These are phyloP conservation scores for Cydia splendana DNA, from an alignment of 1,140 invertebrate genomes.

Conservation along the genomic window DNA sequence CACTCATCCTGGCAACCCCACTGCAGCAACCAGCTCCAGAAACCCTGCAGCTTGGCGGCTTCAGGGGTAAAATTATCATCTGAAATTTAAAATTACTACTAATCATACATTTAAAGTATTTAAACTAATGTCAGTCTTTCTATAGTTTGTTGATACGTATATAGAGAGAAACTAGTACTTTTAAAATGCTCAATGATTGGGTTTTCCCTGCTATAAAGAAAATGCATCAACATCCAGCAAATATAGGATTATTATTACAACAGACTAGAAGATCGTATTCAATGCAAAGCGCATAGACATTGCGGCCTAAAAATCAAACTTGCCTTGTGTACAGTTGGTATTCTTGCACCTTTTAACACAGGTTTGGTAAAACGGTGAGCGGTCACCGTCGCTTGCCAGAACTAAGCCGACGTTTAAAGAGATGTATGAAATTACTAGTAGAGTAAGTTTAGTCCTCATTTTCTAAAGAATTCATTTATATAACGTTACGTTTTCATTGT, in stretches of 20 bases:
- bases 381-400: constrained; percentile 59
- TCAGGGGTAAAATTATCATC: constrained; percentile 81
- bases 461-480: not conserved
- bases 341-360: constrained; percentile 57
- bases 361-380: constrained; percentile 63
- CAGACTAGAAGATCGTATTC: no score
- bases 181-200: no score
- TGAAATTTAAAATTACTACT: constrained; percentile 49
- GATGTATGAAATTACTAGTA: constrained; percentile 34
- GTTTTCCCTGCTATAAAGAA: no score
- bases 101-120: constrained; percentile 13
- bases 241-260: no score
- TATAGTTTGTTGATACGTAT: no score
- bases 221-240: no score
- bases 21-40: constrained; percentile 80
- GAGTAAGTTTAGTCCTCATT: not conserved
- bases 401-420: constrained; percentile 37
- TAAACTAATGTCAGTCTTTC: no score
- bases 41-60: constrained; percentile 74
- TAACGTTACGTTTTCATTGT: not conserved
- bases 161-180: no score
- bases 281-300: no score
- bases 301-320: not conserved
- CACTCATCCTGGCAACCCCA: constrained; percentile 93
- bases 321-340: constrained; percentile 60